phyloP scores from a whole-genome alignment of 1,140 invertebrate species.

The Marisa cornuarietis region DNA sequence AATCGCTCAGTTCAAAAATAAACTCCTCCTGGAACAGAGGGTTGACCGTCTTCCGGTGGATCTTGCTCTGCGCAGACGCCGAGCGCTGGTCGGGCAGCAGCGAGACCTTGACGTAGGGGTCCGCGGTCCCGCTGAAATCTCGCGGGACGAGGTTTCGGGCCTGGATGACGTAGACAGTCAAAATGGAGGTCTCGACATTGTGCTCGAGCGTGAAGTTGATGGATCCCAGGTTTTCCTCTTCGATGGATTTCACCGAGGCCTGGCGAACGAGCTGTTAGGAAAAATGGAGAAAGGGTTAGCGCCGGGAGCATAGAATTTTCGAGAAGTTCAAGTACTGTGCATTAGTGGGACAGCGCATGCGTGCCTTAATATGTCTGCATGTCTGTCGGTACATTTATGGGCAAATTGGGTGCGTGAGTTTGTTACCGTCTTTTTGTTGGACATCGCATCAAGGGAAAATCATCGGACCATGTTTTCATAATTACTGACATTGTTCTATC shows the following conservation, averaged over 20 bases:
- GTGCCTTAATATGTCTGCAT: too few relatives aligned
- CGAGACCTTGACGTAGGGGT: constrained; percentile 60
- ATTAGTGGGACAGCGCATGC: too few relatives aligned
- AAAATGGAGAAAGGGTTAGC: constrained; percentile 1
- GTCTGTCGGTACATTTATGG: too few relatives aligned
- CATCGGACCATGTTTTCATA: too few relatives aligned
- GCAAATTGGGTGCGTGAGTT: too few relatives aligned
- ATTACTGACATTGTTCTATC: too few relatives aligned
- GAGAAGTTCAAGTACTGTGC: too few relatives aligned
- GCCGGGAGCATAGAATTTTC: not conserved
- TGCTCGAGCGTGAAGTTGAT: constrained; percentile 58
- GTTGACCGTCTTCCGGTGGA: constrained; percentile 74
- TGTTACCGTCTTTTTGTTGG: too few relatives aligned
- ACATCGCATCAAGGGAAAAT: too few relatives aligned
- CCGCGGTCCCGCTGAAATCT: constrained; percentile 56
- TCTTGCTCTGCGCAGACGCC: constrained; percentile 53
- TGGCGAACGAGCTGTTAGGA: constrained; percentile 47
- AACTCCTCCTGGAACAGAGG: constrained; percentile 69
- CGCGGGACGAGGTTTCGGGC: constrained; percentile 58
- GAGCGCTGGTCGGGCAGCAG: constrained; percentile 51
- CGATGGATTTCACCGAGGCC: constrained; percentile 49
- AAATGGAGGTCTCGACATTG: constrained; percentile 54
- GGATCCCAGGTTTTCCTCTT: constrained; percentile 59
- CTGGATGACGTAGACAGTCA: constrained; percentile 60
- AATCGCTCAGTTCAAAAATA: constrained; percentile 57